A percentile compares a stretch with the other conserved stretches of the same genome.
phyloP scores from a whole-genome alignment of 2,888 invertebrate species.

The Galeopsomyia nigrocyanea region DNA sequence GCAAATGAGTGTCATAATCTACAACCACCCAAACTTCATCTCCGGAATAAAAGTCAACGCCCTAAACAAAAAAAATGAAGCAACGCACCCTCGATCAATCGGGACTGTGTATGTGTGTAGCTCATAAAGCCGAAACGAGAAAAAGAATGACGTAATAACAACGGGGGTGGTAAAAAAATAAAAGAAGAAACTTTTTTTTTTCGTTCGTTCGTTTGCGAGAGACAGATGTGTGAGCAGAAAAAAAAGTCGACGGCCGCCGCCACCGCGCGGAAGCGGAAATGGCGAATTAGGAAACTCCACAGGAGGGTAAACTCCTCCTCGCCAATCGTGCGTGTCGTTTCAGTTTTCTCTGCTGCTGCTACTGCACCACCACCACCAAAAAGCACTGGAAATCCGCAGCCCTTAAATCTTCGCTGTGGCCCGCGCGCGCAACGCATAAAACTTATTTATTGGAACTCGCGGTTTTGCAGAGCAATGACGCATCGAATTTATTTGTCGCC shows the following conservation, averaged over 20 bases:
- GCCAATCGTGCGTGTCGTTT: constrained; percentile 35
- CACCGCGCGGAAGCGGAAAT: constrained; percentile 42
- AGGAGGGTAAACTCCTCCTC: constrained; percentile 10
- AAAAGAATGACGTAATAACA: constrained; percentile 5
- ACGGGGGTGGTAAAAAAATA: background rate
- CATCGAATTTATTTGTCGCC: too few species aligned
- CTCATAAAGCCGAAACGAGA: background rate
- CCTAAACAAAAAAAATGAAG: background rate
- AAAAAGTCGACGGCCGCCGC: constrained; percentile 1
- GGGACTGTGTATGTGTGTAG: background rate
- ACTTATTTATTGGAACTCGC: constrained; percentile 52
- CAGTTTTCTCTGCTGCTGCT: background rate
- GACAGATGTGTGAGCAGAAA: constrained; percentile 40
- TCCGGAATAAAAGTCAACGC: background rate
- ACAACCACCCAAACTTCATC: background rate
- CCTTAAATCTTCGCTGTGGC: constrained; percentile 39
- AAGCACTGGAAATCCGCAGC: constrained; percentile 12
- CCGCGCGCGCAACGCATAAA: constrained; percentile 46
- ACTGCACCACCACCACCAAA: background rate
- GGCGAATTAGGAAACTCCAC: constrained; percentile 44
- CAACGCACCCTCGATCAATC: background rate
- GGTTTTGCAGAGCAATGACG: too few species aligned
- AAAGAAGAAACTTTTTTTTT: constrained; percentile 2
- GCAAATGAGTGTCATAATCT: too few species aligned
- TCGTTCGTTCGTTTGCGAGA: background rate